phyloP scores from a whole-genome alignment of 2,113 vertebrate genomes.

The Nicator chloris region DNA sequence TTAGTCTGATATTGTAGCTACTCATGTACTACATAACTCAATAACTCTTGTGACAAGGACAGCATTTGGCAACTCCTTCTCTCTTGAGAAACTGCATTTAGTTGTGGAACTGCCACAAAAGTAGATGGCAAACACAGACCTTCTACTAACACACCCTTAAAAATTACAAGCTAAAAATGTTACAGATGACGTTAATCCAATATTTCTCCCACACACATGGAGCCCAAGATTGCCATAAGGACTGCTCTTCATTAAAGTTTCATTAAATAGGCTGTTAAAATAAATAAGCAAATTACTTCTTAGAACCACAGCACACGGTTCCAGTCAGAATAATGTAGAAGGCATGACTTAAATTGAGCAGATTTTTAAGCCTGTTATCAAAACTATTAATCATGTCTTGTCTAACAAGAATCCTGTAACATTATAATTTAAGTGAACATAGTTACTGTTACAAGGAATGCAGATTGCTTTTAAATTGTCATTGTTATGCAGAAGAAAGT shows the following conservation, averaged over 20 bases:
- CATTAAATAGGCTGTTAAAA: neutral
- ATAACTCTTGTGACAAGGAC: rapidly evolving
- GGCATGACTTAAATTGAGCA: neutral
- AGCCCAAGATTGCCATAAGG: constrained; percentile 2
- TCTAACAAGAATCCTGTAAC: neutral
- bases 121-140: neutral
- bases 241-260: neutral
- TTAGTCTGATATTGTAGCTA: neutral
- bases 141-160: neutral
- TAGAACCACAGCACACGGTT: neutral
- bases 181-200: neutral
- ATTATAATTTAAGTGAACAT: neutral
- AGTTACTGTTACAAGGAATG: neutral
- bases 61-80: neutral
- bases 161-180: neutral
- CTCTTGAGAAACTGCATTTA: neutral
- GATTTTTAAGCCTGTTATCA: constrained; percentile 5
- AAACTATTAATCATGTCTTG: neutral
- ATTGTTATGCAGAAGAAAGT: neutral
- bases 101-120: neutral
- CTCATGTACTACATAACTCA: too few relatives aligned
- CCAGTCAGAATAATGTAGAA: neutral
- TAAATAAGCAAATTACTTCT: constrained; percentile 32
- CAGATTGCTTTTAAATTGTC: neutral
- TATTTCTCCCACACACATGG: neutral